Evolutionary conservation across 64 coral and sea anemone species (phyloP), one percentile per base, ranked within the genome.

Genomic region (Stichodactyla helianthus): DNA sequence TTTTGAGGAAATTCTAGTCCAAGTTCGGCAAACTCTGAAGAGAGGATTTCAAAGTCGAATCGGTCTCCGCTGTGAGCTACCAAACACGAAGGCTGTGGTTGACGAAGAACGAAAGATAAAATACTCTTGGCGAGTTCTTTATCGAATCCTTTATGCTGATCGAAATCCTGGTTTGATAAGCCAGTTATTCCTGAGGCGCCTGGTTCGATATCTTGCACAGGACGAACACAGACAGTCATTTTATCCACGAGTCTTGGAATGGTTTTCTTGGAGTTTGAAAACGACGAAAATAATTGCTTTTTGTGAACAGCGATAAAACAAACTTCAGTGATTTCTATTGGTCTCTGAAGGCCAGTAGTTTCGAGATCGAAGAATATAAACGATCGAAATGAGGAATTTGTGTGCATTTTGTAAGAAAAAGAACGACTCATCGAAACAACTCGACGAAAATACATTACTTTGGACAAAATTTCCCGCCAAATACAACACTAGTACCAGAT

Each of bases 321-420:
- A 15, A 93, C 77, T 71, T 93, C 92, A 16, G 92, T 90, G 50
- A 93, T 93, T 86, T 90, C 92, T 51, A 89, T 59, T 7, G 88
- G 88, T 54, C 85, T 79, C 82, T 77, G 27, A 10, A 93, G 80
- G 54, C 92, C 92, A 51, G 88, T 93, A 50, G 92, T 93, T 71
- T 93, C 92, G 0, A 93, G 84, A 87, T 93, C 92, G 55, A 93
- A 82, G 44, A 93, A 93, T 52, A 93, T 90, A 59, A 90, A 93
- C 27, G 92, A 81, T 52, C 53, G 15, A 28, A 81, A 81, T 20
- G 31, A 51, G 5, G 35, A 53, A 54, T 54, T 81, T 54, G 13
- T 28, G 53, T 51, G 78, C 78, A 81, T 81, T 52, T 81, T 81
- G 11, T 9, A 20, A 19, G 20, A 81, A 81, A 81, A 22, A 18